phyloP scores from a whole-genome alignment of 1,140 invertebrate genomes.

The Littorina saxatilis region DNA sequence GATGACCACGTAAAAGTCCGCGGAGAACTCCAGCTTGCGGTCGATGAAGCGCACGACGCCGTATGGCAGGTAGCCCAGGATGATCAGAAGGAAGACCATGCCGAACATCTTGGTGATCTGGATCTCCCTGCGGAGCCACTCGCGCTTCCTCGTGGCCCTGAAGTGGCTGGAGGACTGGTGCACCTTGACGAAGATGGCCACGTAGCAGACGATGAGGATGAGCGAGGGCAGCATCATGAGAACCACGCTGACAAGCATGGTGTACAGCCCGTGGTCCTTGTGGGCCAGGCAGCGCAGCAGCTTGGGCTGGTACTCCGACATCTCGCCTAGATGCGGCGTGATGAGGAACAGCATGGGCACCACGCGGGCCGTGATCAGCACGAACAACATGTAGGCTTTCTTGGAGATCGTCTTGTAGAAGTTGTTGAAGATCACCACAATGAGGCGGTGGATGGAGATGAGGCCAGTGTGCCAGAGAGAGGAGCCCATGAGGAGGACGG shows the following conservation, averaged over 20 bases:
- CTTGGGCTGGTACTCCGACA: constrained; percentile 72
- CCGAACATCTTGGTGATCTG: constrained; percentile 76
- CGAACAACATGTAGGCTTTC: constrained; percentile 69
- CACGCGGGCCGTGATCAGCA: constrained; percentile 68
- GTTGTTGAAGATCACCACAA: constrained; percentile 73
- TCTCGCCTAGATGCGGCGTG: constrained; percentile 69
- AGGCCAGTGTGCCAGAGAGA: constrained; percentile 74
- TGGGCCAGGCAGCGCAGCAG: constrained; percentile 72
- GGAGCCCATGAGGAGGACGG: constrained; percentile 70
- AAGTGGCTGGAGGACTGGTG: constrained; percentile 65
- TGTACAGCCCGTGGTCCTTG: constrained; percentile 69
- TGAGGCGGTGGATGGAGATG: constrained; percentile 73
- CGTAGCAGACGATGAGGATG: constrained; percentile 73
- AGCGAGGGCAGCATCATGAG: constrained; percentile 73
- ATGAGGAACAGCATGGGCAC: constrained; percentile 71
- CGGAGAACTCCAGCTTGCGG: constrained; percentile 63
- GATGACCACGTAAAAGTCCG: constrained; percentile 74
- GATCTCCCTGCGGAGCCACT: constrained; percentile 72
- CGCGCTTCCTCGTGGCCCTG: constrained; percentile 60
- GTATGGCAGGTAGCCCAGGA: constrained; percentile 74
- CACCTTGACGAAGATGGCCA: constrained; percentile 74
- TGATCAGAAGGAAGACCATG: constrained; percentile 73
- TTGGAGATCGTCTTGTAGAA: constrained; percentile 74
- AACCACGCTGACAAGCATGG: constrained; percentile 69
- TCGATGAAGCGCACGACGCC: constrained; percentile 72